phyloP scores from a whole-genome alignment of 1,140 invertebrate genomes.

The Drosophila kanapiae region DNA sequence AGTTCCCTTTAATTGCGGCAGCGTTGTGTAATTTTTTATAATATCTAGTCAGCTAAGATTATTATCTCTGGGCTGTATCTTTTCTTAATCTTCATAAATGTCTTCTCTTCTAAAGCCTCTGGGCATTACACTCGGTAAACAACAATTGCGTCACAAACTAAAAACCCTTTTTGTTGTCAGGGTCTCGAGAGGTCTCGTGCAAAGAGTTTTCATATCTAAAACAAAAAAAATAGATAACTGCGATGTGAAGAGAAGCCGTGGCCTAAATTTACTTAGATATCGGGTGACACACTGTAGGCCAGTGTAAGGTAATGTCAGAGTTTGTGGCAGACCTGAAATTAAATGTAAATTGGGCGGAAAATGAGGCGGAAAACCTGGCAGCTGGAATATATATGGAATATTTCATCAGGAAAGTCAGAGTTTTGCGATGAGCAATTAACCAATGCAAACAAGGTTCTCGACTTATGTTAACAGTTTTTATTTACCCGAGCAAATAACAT shows the following conservation, averaged over 20 bases:
- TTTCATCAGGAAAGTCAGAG: slow-evolving; percentile 9
- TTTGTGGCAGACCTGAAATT: slow-evolving; percentile 33
- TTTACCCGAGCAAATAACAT: slow-evolving; percentile 46
- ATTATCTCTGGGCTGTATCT: neutral
- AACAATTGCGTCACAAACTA: slow-evolving; percentile 16
- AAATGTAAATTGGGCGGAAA: slow-evolving; percentile 24
- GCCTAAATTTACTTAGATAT: slow-evolving; percentile 66
- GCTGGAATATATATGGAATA: slow-evolving; percentile 4
- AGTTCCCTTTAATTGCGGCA: slow-evolving; percentile 30
- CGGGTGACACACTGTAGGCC: slow-evolving; percentile 37
- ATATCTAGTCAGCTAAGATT: neutral
- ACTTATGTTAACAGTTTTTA: neutral
- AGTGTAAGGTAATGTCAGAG: slow-evolving; percentile 21
- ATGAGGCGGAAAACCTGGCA: neutral
- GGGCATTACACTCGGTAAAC: slow-evolving; percentile 18
- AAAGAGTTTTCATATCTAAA: slow-evolving; percentile 59
- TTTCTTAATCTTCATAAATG: slow-evolving; percentile 12
- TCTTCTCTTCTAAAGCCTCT: slow-evolving; percentile 6
- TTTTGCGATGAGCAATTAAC: slow-evolving; percentile 51
- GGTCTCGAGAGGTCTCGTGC: slow-evolving; percentile 44
- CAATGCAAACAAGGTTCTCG: slow-evolving; percentile 37
- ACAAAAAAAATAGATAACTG: slow-evolving; percentile 57
- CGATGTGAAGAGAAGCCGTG: slow-evolving; percentile 49
- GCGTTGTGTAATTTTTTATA: slow-evolving; percentile 18
- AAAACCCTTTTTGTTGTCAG: slow-evolving; percentile 39